Base-by-base conservation (phyloP, 2,888 invertebrate genomes). In the Heliconius charithonia region DNA sequence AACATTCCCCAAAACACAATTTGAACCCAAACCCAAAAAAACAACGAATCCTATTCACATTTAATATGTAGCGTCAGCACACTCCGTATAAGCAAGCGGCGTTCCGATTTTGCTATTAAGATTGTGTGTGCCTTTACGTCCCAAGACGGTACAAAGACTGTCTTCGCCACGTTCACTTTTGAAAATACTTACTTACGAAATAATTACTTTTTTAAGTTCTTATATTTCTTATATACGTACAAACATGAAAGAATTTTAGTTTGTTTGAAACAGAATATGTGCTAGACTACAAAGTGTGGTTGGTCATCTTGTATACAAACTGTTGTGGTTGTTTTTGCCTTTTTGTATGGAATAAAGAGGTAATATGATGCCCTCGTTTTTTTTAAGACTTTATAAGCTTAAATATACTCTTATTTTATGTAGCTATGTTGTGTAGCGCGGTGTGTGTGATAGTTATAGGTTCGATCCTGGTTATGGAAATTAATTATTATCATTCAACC, bases 81-180 rank as follows among this genome's bases (percentile, higher is more conserved):
- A 74, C 27, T 62, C 94, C 94, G 91, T 82, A 93, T 93, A 92
- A 91, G 92, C 93, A 92, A 88, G 91, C 89, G 92, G 94, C 93
- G 93, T 92, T 93, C 92, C 89, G 92, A 92, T 93, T 92, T 92
- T 89, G 93, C 93, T 94, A 94, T 93, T 93, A 94, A 93, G 93
- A 93, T 90, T 91, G 83, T 85, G 83, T 92, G 92, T 92, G 92
- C 91, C 87, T 87, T 86, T 87, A 89, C 91, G 79, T 83, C 79
- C 80, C 76, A 82, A 84, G 83, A 83, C 83, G 82, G 80, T 76
- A 83, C 82, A 82, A 82, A 82, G 81, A 82, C 80, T 74, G 81
- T 80, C 59, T 80, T 77, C 75, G 75, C 80, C 83, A 78, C 77
- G 81, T 81, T 81, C 82, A 83, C 80, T 81, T 83, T 82, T 81